A percentile compares a stretch with the other conserved stretches of the same genome.
phyloP scores from a whole-genome alignment of 2,113 vertebrate genomes.

The Danionella cerebrum region DNA sequence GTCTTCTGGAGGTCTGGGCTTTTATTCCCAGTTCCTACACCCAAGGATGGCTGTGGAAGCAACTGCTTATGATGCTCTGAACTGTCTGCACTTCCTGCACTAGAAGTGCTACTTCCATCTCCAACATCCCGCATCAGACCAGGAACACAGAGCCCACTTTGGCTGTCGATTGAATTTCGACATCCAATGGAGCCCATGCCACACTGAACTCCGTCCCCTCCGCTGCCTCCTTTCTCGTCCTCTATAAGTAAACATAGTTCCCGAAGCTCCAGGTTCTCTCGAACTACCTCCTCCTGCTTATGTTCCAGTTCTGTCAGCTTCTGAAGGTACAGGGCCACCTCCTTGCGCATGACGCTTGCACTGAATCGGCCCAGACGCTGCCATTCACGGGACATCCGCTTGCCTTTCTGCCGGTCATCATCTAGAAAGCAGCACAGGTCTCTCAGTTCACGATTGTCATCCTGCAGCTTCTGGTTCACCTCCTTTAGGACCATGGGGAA shows the following conservation, averaged over 20 bases:
- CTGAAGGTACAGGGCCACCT: slow-evolving; percentile 89
- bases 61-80: slow-evolving; percentile 80
- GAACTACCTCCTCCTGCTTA: slow-evolving; percentile 88
- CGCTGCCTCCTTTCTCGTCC: slow-evolving; percentile 75
- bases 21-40: slow-evolving; percentile 35
- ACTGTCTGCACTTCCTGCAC: slow-evolving; percentile 86
- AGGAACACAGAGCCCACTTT: slow-evolving; percentile 78
- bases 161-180: slow-evolving; percentile 90
- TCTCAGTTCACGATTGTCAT: slow-evolving; percentile 93
- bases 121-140: slow-evolving; percentile 79
- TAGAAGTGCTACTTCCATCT: slow-evolving; percentile 93
- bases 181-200: slow-evolving; percentile 63
- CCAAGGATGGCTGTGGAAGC: slow-evolving; percentile 73
- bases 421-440: slow-evolving; percentile 97
- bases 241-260: slow-evolving; percentile 89
- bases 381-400: slow-evolving; percentile 92
- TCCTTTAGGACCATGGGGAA: slow-evolving; percentile 61
- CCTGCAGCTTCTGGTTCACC: slow-evolving; percentile 95
- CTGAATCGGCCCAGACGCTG: slow-evolving; percentile 91
- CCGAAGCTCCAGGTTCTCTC: slow-evolving; percentile 91
- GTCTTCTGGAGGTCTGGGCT: slow-evolving; percentile 83
- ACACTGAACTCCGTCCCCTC: slow-evolving; percentile 10
- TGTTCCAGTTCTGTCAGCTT: slow-evolving; percentile 91
- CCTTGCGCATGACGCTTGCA: slow-evolving; percentile 90
- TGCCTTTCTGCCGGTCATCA: slow-evolving; percentile 93